These are phyloP conservation scores for Coenonympha glycerion DNA, from an alignment of 2,888 invertebrate species.

Conservation along the genomic window DNA sequence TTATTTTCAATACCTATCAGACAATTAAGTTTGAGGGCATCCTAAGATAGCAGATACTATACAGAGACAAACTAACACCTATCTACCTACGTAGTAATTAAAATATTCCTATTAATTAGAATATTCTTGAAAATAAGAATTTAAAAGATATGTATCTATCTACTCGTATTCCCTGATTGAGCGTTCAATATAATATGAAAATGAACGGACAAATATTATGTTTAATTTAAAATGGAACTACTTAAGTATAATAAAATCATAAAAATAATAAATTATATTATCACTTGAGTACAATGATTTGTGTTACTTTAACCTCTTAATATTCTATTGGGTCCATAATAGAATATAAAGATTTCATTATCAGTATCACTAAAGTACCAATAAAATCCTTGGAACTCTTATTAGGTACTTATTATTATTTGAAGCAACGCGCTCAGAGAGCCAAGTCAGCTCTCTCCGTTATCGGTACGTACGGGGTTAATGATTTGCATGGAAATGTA, in stretches of 20 bases:
- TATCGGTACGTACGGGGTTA: conserved; percentile 50
- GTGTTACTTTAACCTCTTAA: not conserved
- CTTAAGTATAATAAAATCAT: not conserved
- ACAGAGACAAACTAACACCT: not conserved
- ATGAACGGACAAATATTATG: too few species aligned
- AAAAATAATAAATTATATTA: not conserved
- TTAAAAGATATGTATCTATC: too few species aligned
- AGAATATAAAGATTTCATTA: conserved; percentile 7
- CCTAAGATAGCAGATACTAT: not conserved
- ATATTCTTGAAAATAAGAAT: too few species aligned
- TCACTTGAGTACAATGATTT: not conserved
- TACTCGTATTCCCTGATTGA: too few species aligned
- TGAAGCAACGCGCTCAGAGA: conserved; percentile 2
- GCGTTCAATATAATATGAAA: too few species aligned
- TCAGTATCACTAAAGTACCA: conserved; percentile 5
- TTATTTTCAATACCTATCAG: too few species aligned
- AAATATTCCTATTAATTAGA: too few species aligned
- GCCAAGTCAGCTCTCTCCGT: conserved; percentile 17
- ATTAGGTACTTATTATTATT: not conserved
- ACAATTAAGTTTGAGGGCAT: too few species aligned
- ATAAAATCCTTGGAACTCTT: conserved; percentile 1
- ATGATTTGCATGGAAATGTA: conserved; percentile 65
- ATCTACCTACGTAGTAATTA: too few species aligned
- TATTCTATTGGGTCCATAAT: conserved; percentile 13
- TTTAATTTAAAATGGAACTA: too few species aligned